phyloP scores from a whole-genome alignment of 2,797 vertebrate species.

The Ataeniobius toweri region DNA sequence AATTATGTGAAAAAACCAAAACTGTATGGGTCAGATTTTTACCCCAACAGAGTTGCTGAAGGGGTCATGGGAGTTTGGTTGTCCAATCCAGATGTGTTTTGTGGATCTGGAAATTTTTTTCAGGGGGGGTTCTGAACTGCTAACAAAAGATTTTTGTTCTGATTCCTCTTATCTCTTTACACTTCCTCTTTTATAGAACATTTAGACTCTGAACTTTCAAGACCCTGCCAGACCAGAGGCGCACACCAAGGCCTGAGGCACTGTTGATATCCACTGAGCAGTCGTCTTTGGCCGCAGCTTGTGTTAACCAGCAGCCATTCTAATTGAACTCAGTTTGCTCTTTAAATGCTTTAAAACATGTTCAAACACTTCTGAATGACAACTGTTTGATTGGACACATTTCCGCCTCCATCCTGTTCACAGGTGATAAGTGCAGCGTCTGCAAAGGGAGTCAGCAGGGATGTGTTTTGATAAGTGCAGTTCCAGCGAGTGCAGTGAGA shows the following conservation, averaged over 20 bases:
- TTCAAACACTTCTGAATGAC: conserved; percentile 70
- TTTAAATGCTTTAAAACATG: conserved; percentile 65
- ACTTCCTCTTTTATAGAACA: conserved; percentile 25
- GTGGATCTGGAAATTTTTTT: neutral
- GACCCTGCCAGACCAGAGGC: conserved; percentile 12
- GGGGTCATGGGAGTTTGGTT: neutral
- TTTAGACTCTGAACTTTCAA: conserved; percentile 37
- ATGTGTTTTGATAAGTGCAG: conserved; percentile 48
- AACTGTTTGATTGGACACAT: conserved; percentile 60
- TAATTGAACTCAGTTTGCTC: conserved; percentile 74
- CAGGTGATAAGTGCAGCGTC: conserved; percentile 65
- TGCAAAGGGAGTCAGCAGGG: conserved; percentile 30
- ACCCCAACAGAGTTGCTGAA: neutral
- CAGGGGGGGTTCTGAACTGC: no score
- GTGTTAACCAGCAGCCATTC: conserved; percentile 64
- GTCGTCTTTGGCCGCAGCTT: conserved; percentile 45
- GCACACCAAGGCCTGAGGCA: conserved; percentile 20
- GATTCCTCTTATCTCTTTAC: conserved; percentile 11
- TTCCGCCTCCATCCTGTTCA: conserved; percentile 54
- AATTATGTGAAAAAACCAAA: neutral
- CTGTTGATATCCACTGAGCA: conserved; percentile 57
- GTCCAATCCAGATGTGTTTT: neutral
- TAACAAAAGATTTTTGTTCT: neutral
- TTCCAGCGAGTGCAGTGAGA: conserved; percentile 55
- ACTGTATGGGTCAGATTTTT: neutral